Conservation (phyloP, 2,113 vertebrate species). For the Eubucco bourcierii region DNA sequence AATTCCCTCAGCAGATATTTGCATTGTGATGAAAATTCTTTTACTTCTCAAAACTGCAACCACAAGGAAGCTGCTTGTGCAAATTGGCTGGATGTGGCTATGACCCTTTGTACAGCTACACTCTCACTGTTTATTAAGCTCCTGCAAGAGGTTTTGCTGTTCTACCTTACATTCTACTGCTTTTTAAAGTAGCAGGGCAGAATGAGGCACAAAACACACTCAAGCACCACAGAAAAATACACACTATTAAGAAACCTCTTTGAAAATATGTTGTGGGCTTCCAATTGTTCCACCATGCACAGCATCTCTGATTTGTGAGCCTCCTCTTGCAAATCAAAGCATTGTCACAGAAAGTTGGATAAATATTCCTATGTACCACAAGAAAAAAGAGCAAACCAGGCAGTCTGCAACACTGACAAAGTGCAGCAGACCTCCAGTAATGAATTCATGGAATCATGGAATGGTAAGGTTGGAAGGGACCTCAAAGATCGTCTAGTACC, state of each 20-base stretch:
- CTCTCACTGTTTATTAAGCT: neutral
- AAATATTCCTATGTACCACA: neutral
- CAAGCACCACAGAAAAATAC: neutral
- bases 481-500: too few species aligned
- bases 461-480: too few species aligned
- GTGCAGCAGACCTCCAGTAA: neutral
- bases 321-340: neutral
- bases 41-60: neutral
- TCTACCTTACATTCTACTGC: neutral
- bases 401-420: neutral
- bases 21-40: neutral
- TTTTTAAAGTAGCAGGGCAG: neutral
- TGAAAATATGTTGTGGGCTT: neutral
- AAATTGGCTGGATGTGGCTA: neutral
- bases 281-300: neutral
- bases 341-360: neutral
- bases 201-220: neutral
- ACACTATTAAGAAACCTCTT: neutral
- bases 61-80: neutral
- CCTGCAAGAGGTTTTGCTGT: neutral
- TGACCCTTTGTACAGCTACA: neutral
- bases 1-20: neutral
- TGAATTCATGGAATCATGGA: neutral
- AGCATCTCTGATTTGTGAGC: neutral
- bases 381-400: neutral